phyloP scores from a whole-genome alignment of 1,140 invertebrate species.

The Gryllus bimaculatus region DNA sequence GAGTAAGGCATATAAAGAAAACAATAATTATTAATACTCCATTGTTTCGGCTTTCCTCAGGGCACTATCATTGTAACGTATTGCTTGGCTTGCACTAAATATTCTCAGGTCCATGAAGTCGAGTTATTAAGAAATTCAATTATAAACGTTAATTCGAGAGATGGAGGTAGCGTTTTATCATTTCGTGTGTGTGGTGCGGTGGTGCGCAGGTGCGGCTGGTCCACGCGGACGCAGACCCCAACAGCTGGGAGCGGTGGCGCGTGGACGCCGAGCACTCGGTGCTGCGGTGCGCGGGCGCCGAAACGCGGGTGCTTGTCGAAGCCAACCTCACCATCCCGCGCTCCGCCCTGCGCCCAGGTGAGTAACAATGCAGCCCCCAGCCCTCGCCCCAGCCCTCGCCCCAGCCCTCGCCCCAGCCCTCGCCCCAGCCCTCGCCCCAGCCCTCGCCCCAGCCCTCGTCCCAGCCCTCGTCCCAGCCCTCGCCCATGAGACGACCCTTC shows the following conservation, averaged over 20 bases:
- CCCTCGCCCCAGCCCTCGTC: too few species aligned
- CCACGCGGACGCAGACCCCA: not conserved
- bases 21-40: too few species aligned
- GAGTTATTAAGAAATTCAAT: not conserved
- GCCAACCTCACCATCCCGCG: not conserved
- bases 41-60: too few species aligned
- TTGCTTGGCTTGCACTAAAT: too few species aligned
- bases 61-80: too few species aligned
- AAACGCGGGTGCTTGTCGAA: not conserved
- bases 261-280: not conserved
- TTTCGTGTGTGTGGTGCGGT: not conserved
- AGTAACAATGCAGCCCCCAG: too few species aligned
- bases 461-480: too few species aligned
- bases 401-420: too few species aligned
- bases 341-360: not conserved
- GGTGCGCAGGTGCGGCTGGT: not conserved
- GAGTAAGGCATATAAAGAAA: too few species aligned
- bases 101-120: not conserved
- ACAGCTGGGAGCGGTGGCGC: not conserved
- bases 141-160: not conserved
- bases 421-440: too few species aligned
- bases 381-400: too few species aligned
- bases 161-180: not conserved
- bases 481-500: too few species aligned
- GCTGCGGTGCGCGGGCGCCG: not conserved